A percentile compares a stretch with the other conserved stretches of the same genome.
Evolutionary conservation across 2,113 vertebrate genomes (phyloP).

Genomic region (Elephantulus edwardii): DNA sequence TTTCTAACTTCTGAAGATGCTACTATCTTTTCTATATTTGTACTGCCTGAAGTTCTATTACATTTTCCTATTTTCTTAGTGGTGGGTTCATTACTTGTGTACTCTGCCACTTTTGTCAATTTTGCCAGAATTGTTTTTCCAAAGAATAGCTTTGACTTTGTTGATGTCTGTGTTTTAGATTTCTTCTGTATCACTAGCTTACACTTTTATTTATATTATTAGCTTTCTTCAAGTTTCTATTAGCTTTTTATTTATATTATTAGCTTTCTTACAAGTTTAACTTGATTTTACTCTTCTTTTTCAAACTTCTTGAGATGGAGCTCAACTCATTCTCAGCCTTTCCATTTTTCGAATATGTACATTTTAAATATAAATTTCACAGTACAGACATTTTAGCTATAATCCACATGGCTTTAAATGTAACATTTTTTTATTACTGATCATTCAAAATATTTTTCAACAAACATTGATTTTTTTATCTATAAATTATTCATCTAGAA

Average conservation of each 20-base stretch:
- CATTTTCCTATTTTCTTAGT: neutral
- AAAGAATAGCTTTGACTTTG: conserved; percentile 11
- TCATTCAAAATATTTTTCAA: conserved; percentile 38
- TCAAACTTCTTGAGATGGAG: conserved; percentile 16
- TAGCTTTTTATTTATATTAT: neutral
- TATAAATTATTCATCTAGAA: conserved; percentile 25
- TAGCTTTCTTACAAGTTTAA: conserved; percentile 19
- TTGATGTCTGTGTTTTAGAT: conserved; percentile 37
- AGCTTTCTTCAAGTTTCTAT: too few species aligned
- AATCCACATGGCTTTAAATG: neutral
- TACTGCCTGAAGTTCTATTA: neutral
- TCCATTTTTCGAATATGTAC: conserved; percentile 3
- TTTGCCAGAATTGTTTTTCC: conserved; percentile 34
- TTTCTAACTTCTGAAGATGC: too few species aligned
- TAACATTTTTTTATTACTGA: conserved; percentile 15
- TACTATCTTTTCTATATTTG: conserved; percentile 7
- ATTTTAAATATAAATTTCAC: conserved; percentile 23
- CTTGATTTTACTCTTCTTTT: conserved; percentile 45
- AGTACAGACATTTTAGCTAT: neutral
- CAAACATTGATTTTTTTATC: conserved; percentile 24
- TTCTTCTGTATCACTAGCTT: neutral
- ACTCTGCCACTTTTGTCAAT: neutral
- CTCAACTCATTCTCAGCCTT: conserved; percentile 23
- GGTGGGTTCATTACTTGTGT: neutral
- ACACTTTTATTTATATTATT: conserved; percentile 4